Evolutionary conservation across 1,140 invertebrate species (phyloP), one percentile per base, ranked within the genome.

Genomic region (Diabrotica undecimpunctata): DNA sequence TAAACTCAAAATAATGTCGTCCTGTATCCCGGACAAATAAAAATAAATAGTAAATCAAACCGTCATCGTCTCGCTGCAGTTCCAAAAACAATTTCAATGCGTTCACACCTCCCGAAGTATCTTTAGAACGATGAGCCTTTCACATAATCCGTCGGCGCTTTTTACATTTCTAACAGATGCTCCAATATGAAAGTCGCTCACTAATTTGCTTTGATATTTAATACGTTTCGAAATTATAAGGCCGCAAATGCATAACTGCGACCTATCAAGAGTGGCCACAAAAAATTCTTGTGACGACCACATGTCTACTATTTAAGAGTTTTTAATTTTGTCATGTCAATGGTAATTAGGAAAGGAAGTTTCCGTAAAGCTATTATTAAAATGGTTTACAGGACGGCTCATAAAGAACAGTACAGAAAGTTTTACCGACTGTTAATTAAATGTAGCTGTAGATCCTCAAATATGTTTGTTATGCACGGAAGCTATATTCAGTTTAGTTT

Each of bases 241-340:
- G n/a, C n/a, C 41, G 41, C 41, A 61, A 36, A 39, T 6, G 39
- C 59, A 46, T 61, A 35, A 61, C 59, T 52, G 35, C 41, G 46
- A 52, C 41, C 59, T 61, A 61, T 61, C 59, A 61, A 59, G 46
- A 13, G 14, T 41, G 57, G 57, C 39, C 39, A n/a, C 35, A 59
- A 61, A 61, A 61, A 61, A 61, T 51, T 46, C 14, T 50, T 12
- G 59, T 65, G 67, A 67, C 64, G 64, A 50, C 68, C 59, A 61
- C 59, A 61, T 61, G 59, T 51, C 55, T 54, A 54, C n/a, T 54
- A 12, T 12, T 37, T 12, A 35, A 11, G 8, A 12, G 41, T 14
- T 36, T 14, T 61, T 11, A 51, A 51, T 38, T 61, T 61, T 36
- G 25, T n/a, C 59, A 61, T 51, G 59, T 52, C 59, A 51, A 11